Evolutionary conservation across 1,140 invertebrate genomes (phyloP).

Genomic region (Eriocheir sinensis): DNA sequence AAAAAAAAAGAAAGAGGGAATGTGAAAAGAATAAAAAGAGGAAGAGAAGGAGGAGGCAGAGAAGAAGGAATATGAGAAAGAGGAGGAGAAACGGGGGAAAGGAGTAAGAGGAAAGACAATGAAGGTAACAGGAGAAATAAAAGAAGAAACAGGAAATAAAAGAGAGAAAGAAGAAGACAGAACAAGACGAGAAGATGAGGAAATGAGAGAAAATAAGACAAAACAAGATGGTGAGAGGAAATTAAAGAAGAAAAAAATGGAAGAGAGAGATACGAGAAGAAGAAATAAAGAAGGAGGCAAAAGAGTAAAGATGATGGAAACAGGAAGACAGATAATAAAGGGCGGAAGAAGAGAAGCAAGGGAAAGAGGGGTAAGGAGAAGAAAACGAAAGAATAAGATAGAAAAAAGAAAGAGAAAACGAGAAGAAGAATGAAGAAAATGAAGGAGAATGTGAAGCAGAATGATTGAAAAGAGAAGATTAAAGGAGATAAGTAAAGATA

Average conservation of each 20-base stretch:
- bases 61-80: not conserved
- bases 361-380: not conserved
- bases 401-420: not conserved
- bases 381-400: not conserved
- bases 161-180: not conserved
- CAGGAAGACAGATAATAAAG: no score
- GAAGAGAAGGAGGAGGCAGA: not conserved
- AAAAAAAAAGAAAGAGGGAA: not conserved
- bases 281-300: no score
- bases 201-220: not conserved
- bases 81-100: not conserved
- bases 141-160: not conserved
- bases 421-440: not conserved
- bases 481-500: not conserved
- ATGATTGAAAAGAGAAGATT: no score
- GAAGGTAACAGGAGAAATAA: not conserved
- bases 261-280: not conserved
- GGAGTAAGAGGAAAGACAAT: no score
- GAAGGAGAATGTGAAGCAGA: no score
- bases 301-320: no score
- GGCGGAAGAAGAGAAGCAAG: not conserved
- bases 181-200: not conserved
- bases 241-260: no score
- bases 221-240: no score
- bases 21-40: not conserved